Base-by-base conservation (phyloP, 2,888 invertebrate species). In the Xestia rhomboidea region DNA sequence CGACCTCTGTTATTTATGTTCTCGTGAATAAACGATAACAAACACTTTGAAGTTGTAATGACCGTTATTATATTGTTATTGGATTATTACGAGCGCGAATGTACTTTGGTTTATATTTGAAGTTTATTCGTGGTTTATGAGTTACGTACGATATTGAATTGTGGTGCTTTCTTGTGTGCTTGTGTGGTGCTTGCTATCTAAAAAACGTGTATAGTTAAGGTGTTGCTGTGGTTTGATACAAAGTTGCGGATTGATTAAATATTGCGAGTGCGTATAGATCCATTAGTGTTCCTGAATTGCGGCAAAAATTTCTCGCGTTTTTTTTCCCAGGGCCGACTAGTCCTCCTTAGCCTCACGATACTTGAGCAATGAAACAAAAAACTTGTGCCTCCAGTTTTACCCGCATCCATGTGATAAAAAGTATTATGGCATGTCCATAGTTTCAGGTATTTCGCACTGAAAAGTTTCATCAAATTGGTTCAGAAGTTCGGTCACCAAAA, bases 41-140 rank as follows among this genome's bases (percentile, higher is more conserved):
- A 73, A 82, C 86, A 83, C 91, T 90, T 91, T 91, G 90, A 90
- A 85, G 89, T 86, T 68, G 63, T 87, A 90, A 89, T 87, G 86
- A 83, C 77, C 82, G 83, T 79, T 88, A 89, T 84, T 89, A 86
- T 84, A 78, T 60, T 84, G 68, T 82, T 84, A 89, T 85, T 89
- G 68, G 81, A 80, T 76, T 80, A 87, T 89, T 87, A 88, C 73
- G 79, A 70, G 38, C 82, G 68, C 60, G 73, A 68, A 74, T 78
- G 77, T 77, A 80, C 79, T 57, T 74, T 21, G 57, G 70, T 84
- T 76, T 75, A 71, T 72, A 79, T 77, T 78, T 68, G 60, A 62
- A 82, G 67, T 72, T 79, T 77, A 76, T 63, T 79, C n/a, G 63
- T 71, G 64, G 66, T 75, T 86, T 70, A 72, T 51, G 54, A 66